phyloP scores from a whole-genome alignment of 2,113 vertebrate species.

The Salvelinus sp. region DNA sequence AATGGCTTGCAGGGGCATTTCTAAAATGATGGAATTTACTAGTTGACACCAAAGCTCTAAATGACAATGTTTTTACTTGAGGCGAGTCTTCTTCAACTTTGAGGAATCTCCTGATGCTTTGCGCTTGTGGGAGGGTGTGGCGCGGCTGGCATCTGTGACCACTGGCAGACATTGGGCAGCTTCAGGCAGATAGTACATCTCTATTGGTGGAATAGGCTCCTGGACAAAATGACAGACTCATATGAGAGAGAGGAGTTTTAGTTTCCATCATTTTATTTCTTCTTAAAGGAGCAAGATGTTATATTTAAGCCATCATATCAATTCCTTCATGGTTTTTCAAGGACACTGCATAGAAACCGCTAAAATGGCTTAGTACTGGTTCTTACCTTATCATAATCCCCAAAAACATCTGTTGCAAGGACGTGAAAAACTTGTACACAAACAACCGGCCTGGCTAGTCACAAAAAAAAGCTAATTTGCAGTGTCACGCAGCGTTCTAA shows the following conservation, averaged over 20 bases:
- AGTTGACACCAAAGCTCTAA: not conserved
- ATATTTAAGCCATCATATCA: too few relatives aligned
- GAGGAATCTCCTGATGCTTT: slow-evolving; percentile 75
- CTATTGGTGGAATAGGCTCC: slow-evolving; percentile 82
- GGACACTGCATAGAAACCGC: too few relatives aligned
- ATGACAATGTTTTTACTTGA: slow-evolving; percentile 62
- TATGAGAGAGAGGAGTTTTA: not conserved
- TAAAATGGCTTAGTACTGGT: too few relatives aligned
- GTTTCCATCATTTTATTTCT: not conserved
- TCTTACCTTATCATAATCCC: too few relatives aligned
- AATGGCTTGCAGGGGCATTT: not conserved
- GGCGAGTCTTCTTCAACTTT: slow-evolving; percentile 77
- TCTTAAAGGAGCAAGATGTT: too few relatives aligned
- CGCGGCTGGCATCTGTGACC: slow-evolving; percentile 52
- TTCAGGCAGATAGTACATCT: slow-evolving; percentile 80
- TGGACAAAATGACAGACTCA: slow-evolving; percentile 47
- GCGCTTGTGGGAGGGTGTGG: slow-evolving; percentile 82
- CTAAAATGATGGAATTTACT: not conserved
- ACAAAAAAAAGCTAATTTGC: too few relatives aligned
- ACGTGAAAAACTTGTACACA: too few relatives aligned
- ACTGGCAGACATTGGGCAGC: slow-evolving; percentile 55
- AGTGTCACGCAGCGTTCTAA: too few relatives aligned
- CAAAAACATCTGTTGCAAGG: too few relatives aligned
- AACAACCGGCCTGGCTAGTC: too few relatives aligned
- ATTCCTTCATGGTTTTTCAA: too few relatives aligned